Evolutionary conservation across 2,113 vertebrate genomes (phyloP), one percentile per base, ranked within the genome.

Genomic region (Athene cunicularia): DNA sequence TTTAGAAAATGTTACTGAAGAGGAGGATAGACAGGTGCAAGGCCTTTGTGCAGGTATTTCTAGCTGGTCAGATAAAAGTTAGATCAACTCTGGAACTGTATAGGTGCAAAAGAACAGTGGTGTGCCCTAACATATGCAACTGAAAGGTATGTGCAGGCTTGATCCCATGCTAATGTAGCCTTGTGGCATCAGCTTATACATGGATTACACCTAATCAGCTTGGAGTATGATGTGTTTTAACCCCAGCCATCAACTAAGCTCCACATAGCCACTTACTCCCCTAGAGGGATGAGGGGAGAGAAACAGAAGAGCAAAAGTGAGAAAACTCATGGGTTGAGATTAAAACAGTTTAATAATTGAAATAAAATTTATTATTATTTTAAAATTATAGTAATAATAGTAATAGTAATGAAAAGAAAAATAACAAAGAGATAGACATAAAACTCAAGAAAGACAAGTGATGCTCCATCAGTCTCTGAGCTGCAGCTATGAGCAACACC

Each of bases 401-500:
- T 37, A 41, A 45, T 28, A 28, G 5, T 17, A 71, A 71, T 71
- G 32, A 63, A 72, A 77, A 63, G 19, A 28, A 80, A 56, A 80
- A 56, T 39, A 37, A 35, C 5, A 41, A 22, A 35, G 17, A 39
- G 17, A 49, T 53, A 27, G 5, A 56, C 73, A 41, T 64, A 49
- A 73, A 56, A 41, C 10, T 28, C 14, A 49, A 47, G 37, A 55
- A 53, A 62, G n/a, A 41, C 10, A 72, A 50, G 13, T 58, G 24
- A 73, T 50, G 30, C 5, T 22, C 12, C 39, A 14, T 6, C 23
- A 24, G 33, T 28, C 8, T 32, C 28, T 0, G 3, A 55, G 39
- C 39, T 55, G 18, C 2, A 1, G 2, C 17, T 3, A 12, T 27
- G 9, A 45, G 12, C 6, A 4, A 1, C 28, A 71, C 8, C 14